These are phyloP conservation scores for Drosophila guanche DNA, from an alignment of 1,140 invertebrate species.

Conservation along the genomic window DNA sequence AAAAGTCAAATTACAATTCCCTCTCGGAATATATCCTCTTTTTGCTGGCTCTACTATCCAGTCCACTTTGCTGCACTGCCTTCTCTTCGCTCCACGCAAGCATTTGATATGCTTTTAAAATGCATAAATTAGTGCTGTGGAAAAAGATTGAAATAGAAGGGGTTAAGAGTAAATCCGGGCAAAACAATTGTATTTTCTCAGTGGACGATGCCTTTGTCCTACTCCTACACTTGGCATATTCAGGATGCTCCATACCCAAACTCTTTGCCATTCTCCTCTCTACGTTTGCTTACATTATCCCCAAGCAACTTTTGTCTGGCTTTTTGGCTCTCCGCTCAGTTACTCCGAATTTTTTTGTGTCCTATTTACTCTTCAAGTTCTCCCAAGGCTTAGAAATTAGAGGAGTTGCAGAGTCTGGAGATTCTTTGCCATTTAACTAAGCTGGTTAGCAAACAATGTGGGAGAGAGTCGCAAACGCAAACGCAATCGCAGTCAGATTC, in stretches of 20 bases:
- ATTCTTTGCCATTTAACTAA: conserved; percentile 74
- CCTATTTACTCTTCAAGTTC: conserved; percentile 55
- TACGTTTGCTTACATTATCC: conserved; percentile 54
- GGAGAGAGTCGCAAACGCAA: conserved; percentile 2
- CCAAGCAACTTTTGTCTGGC: conserved; percentile 60
- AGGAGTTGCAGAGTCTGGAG: conserved; percentile 15
- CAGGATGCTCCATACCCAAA: background rate
- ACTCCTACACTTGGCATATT: conserved; percentile 31
- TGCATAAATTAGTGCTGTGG: conserved; percentile 63
- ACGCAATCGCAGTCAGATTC: background rate
- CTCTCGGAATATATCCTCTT: conserved; percentile 27
- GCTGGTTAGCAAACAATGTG: conserved; percentile 60
- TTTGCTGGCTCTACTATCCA: background rate
- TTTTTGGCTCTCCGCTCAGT: conserved; percentile 61
- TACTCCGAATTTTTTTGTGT: conserved; percentile 50
- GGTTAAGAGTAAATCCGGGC: conserved; percentile 16
- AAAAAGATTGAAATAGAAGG: conserved; percentile 36
- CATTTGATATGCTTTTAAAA: conserved; percentile 68
- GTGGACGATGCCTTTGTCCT: conserved; percentile 36
- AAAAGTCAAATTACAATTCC: conserved; percentile 53
- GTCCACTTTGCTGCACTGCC: background rate
- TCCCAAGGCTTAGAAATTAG: conserved; percentile 39
- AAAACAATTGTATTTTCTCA: conserved; percentile 71
- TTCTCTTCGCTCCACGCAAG: conserved; percentile 13
- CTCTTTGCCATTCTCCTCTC: background rate